A percentile compares a stretch with the other conserved stretches of the same genome.
Conservation (phyloP, 1,140 invertebrate genomes). For the Sitophilus oryzae region DNA sequence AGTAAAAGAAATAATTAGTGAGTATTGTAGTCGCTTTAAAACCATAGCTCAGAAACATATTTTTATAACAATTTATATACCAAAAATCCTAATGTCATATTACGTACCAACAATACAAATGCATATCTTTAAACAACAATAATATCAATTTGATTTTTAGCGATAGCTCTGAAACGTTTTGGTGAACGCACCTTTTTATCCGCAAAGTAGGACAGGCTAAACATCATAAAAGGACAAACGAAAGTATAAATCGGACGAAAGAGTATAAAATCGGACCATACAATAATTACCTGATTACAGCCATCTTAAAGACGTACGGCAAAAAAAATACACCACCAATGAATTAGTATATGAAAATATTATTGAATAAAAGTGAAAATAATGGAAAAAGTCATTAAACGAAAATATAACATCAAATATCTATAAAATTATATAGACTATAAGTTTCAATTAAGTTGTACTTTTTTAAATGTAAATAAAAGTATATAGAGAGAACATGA, state of each 20-base stretch:
- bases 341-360: slow-evolving; percentile 36
- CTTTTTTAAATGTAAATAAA: not conserved
- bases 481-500: not conserved
- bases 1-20: too few relatives aligned
- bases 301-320: slow-evolving; percentile 35
- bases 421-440: not conserved
- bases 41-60: too few relatives aligned
- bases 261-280: slow-evolving; percentile 30
- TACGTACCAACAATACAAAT: too few relatives aligned
- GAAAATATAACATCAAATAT: not conserved
- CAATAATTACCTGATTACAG: slow-evolving; percentile 36
- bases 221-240: slow-evolving; percentile 37
- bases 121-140: not conserved
- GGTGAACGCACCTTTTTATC: slow-evolving; percentile 39
- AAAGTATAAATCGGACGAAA: slow-evolving; percentile 23
- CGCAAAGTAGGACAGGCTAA: slow-evolving; percentile 33
- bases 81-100: too few relatives aligned
- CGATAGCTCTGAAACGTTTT: slow-evolving; percentile 9
- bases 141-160: not conserved
- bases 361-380: slow-evolving; percentile 7
- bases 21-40: too few relatives aligned
- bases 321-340: slow-evolving; percentile 41
- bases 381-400: not conserved
- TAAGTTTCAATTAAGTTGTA: not conserved
- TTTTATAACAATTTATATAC: too few relatives aligned